Base-by-base conservation (phyloP, 2,888 invertebrate species). In the Drosophila lacicola region DNA sequence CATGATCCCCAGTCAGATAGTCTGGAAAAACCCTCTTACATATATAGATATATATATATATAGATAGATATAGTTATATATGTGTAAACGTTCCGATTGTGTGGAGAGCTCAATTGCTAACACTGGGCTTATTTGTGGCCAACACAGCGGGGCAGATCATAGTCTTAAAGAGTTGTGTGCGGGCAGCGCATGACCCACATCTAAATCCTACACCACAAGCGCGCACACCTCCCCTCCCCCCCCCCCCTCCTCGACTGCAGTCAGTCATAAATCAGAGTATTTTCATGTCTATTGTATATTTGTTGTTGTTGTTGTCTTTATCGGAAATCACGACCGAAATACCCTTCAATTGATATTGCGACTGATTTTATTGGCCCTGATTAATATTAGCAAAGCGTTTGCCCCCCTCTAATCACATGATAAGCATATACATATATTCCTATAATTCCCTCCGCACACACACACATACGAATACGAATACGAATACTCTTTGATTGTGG, bases 301-400 rank as follows among this genome's bases (percentile, higher is more conserved):
- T 44, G 39, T 37, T 47, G 34, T 10, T 50, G 39, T 37, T 42
- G 29, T 17, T 36, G 34, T 37, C 65, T 50, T 57, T 61, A 71
- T 78, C 78, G 58, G 61, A 88, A 86, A 88, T 86, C 86, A 83
- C 74, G 70, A 70, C 77, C 65, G 69, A 82, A 88, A 79, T 81
- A 88, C 79, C 84, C 82, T 86, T 86, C 89, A 86, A 82, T 77
- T 86, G 85, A 80, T 82, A 85, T 85, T 82, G 82, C 67, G 78
- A 62, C 62, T 74, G 56, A 80, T 80, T 85, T 79, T 68, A 82
- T 78, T 77, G 78, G 63, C 61, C 73, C 73, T 79, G 88, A 84
- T 86, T 88, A 88, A 89, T 86, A 85, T 85, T 82, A 89, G 82
- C 78, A 76, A 81, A 77, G 73, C 76, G 70, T 66, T 63, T 56